Conservation (phyloP, 2,797 vertebrate species). For the Pantherophis alleghaniensis region DNA sequence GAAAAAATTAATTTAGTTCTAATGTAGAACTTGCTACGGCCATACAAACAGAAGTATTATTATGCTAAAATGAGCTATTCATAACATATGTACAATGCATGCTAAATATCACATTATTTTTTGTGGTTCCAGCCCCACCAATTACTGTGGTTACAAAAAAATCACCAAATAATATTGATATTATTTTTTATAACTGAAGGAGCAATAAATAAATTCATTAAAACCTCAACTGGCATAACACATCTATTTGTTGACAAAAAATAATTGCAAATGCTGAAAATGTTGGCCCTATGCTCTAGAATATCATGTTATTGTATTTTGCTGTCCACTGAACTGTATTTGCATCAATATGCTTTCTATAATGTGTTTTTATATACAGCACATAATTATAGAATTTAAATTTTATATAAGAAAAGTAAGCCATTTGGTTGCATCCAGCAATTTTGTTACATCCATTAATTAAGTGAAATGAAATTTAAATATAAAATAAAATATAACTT, state of each 20-base stretch:
- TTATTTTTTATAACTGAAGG: not conserved
- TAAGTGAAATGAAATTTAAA: slow-evolving; percentile 33
- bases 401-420: slow-evolving; percentile 33
- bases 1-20: slow-evolving; percentile 55
- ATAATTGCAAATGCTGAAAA: not conserved
- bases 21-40: slow-evolving; percentile 54
- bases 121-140: not conserved
- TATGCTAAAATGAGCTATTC: not conserved
- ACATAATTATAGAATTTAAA: slow-evolving; percentile 43
- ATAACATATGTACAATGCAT: not conserved
- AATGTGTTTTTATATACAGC: slow-evolving; percentile 8
- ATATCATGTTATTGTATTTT: not conserved
- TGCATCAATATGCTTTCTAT: slow-evolving; percentile 24
- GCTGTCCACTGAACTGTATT: not conserved
- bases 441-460: slow-evolving; percentile 62
- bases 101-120: not conserved
- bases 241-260: not conserved
- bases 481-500: not conserved
- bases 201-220: not conserved
- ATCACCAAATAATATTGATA: not conserved
- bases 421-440: slow-evolving; percentile 88
- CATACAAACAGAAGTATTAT: slow-evolving; percentile 43
- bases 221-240: not conserved
- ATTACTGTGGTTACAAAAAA: not conserved
- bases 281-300: not conserved